A percentile compares a stretch with the other conserved stretches of the same genome.
Conservation (phyloP, 2,888 invertebrate genomes). For the Cryptus viduatorius region DNA sequence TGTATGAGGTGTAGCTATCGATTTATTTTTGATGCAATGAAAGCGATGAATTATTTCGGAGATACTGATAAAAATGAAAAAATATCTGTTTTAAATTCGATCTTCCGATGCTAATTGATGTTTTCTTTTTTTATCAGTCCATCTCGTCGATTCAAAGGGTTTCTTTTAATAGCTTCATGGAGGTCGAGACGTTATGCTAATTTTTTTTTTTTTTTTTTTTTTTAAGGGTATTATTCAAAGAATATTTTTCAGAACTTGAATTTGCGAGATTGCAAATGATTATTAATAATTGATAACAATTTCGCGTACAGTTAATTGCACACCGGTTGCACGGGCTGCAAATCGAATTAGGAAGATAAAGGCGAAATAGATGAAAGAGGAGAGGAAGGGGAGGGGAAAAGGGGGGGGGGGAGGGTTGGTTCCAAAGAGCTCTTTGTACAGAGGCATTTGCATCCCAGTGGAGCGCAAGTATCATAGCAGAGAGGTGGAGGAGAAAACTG, state of each 20-base stretch:
- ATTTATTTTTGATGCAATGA: background rate
- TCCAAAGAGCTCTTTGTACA: conserved; percentile 58
- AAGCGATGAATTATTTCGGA: background rate
- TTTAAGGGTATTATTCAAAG: conserved; percentile 30
- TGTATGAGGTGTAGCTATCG: too few species aligned
- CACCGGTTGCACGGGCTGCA: conserved; percentile 19
- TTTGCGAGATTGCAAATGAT: conserved; percentile 7
- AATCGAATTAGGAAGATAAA: conserved; percentile 44
- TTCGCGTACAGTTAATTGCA: conserved; percentile 52
- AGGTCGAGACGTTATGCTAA: conserved; percentile 19
- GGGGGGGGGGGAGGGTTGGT: background rate
- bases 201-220: conserved; percentile 48
- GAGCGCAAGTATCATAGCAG: conserved; percentile 56
- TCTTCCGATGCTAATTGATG: too few species aligned
- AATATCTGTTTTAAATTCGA: too few species aligned
- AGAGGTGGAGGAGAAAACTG: conserved; percentile 23
- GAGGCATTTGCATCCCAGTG: conserved; percentile 62
- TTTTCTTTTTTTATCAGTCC: background rate
- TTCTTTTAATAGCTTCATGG: conserved; percentile 22
- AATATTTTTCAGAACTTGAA: background rate
- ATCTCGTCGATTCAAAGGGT: background rate
- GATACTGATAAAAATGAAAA: too few species aligned
- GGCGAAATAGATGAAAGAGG: background rate
- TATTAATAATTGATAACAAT: conserved; percentile 51
- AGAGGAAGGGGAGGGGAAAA: background rate